A percentile compares a stretch with the other conserved stretches of the same genome.
Evolutionary conservation across 2,113 vertebrate species (phyloP).

Genomic region (Pimephales promelas): DNA sequence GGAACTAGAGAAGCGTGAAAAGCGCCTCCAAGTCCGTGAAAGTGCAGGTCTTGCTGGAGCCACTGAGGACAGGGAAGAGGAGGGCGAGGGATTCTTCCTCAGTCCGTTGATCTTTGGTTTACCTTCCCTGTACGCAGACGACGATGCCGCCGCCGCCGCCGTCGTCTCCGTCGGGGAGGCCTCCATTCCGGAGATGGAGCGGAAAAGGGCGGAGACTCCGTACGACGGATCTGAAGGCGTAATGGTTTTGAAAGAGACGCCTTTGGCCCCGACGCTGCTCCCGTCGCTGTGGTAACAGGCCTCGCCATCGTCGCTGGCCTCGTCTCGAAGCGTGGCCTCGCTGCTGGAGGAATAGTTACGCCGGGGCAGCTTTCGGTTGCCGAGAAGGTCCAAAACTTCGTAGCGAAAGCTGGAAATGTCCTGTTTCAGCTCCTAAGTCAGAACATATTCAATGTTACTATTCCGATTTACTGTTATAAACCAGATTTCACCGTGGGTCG

Average conservation of each 20-base stretch:
- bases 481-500: too few species aligned
- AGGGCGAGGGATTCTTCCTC: constrained; percentile 76
- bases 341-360: constrained; percentile 91
- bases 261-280: constrained; percentile 58
- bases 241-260: constrained; percentile 68
- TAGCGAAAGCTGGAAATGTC: constrained; percentile 99
- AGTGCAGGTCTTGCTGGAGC: constrained; percentile 71
- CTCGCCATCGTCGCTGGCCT: constrained; percentile 79
- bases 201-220: constrained; percentile 85
- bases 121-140: constrained; percentile 65
- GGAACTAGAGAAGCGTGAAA: constrained; percentile 80
- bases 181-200: constrained; percentile 83
- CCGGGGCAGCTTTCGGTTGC: constrained; percentile 89
- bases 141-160: neutral
- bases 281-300: constrained; percentile 56
- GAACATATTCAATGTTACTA: too few species aligned
- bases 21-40: constrained; percentile 78
- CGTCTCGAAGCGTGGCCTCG: constrained; percentile 84
- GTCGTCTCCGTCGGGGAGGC: constrained; percentile 49
- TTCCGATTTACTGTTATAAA: too few species aligned
- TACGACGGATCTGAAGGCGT: constrained; percentile 69
- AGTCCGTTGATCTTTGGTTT: constrained; percentile 91
- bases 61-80: constrained; percentile 70
- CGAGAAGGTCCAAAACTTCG: constrained; percentile 93
- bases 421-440: constrained; percentile 89